Conservation (phyloP, 2,888 invertebrate genomes). For the Cheilosia soror region DNA sequence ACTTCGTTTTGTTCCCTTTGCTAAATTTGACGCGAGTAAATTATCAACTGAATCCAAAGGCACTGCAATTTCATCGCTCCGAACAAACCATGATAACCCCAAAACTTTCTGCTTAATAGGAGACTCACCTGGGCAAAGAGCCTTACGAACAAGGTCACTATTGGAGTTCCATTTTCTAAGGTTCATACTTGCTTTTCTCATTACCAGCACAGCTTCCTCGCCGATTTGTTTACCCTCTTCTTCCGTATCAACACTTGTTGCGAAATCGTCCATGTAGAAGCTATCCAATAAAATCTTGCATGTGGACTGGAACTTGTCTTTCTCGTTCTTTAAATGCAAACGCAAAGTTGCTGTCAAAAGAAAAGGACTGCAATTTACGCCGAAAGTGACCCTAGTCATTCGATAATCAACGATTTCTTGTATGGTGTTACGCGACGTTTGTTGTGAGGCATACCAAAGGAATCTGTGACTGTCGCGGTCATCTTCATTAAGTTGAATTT, state of each 20-base stretch:
- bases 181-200: slow-evolving; percentile 32
- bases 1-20: slow-evolving; percentile 10
- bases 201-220: slow-evolving; percentile 39
- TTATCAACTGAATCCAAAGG: slow-evolving; percentile 4
- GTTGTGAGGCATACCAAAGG: slow-evolving; percentile 22
- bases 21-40: slow-evolving; percentile 6
- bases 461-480: slow-evolving; percentile 37
- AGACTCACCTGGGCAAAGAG: slow-evolving; percentile 23
- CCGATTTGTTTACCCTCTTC: slow-evolving; percentile 26
- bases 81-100: slow-evolving; percentile 14
- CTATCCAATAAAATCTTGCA: slow-evolving; percentile 5
- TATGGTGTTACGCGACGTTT: background rate
- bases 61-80: slow-evolving; percentile 12
- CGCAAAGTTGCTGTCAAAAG: slow-evolving; percentile 30
- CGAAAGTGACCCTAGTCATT: slow-evolving; percentile 47
- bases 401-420: slow-evolving; percentile 24
- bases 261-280: slow-evolving; percentile 50
- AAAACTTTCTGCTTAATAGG: slow-evolving; percentile 13
- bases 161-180: slow-evolving; percentile 49
- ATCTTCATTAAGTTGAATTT: slow-evolving; percentile 16
- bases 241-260: slow-evolving; percentile 27
- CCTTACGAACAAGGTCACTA: slow-evolving; percentile 26
- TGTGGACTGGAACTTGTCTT: slow-evolving; percentile 6
- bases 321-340: slow-evolving; percentile 10
- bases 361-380: slow-evolving; percentile 47